A percentile compares a stretch with the other conserved stretches of the same genome.
phyloP scores from a whole-genome alignment of 2,113 vertebrate species.

The Nicator chloris region DNA sequence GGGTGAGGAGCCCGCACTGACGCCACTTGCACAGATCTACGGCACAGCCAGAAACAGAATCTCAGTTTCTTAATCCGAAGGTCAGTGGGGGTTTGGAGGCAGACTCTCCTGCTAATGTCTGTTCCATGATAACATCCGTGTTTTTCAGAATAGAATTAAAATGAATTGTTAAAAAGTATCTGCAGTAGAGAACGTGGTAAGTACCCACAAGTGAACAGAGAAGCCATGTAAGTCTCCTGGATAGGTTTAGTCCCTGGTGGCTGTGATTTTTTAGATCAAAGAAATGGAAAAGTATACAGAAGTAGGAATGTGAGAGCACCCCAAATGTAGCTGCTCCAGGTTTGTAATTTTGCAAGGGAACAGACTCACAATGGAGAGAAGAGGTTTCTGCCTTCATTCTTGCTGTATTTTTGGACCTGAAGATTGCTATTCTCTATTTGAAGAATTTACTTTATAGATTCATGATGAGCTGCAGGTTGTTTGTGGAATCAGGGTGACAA shows the following conservation, averaged over 20 bases:
- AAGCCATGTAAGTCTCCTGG: neutral
- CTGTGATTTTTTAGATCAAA: slow-evolving; percentile 10
- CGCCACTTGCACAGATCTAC: accelerated
- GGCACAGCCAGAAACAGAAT: neutral
- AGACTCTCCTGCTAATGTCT: neutral
- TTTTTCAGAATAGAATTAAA: neutral
- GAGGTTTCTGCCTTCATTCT: neutral
- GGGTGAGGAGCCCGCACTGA: neutral
- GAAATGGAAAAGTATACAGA: neutral
- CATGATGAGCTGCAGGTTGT: slow-evolving; percentile 44
- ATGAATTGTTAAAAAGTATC: neutral
- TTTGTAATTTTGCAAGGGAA: neutral
- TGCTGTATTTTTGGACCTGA: slow-evolving; percentile 33
- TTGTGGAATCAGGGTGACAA: neutral
- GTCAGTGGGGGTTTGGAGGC: neutral
- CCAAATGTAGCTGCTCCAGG: neutral
- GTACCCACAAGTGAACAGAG: neutral
- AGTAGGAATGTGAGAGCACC: neutral
- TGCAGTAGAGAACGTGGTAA: neutral
- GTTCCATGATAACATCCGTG: neutral
- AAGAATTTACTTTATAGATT: slow-evolving; percentile 15
- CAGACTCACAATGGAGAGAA: slow-evolving; percentile 18
- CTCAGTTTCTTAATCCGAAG: neutral
- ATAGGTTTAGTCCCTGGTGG: neutral
- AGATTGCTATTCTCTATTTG: slow-evolving; percentile 23